These are phyloP conservation scores for Habropoda laboriosa DNA, from an alignment of 1,140 invertebrate genomes.

Conservation along the genomic window DNA sequence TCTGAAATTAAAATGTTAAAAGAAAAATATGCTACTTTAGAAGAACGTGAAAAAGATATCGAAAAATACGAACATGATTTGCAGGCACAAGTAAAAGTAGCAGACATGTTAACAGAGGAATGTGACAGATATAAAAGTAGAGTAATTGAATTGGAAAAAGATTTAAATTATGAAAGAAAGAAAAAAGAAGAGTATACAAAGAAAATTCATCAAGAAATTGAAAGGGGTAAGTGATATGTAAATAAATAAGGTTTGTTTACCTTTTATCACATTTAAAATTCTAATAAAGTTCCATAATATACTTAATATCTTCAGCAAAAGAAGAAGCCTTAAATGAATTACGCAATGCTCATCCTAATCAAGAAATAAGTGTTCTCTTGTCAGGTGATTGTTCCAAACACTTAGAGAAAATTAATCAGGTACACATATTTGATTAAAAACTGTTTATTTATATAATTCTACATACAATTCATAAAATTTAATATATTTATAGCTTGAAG, in stretches of 20 bases:
- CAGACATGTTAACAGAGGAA: constrained; percentile 68
- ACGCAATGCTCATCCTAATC: constrained; percentile 73
- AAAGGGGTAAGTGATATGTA: constrained; percentile 67
- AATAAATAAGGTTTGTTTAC: neutral
- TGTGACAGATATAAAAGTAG: constrained; percentile 71
- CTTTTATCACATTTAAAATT: neutral
- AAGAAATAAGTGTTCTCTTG: constrained; percentile 72
- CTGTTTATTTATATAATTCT: constrained; percentile 26
- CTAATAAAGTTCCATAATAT: constrained; percentile 10
- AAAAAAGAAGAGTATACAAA: constrained; percentile 72
- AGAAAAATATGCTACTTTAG: constrained; percentile 69
- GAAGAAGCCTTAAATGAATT: constrained; percentile 76
- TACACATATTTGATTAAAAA: constrained; percentile 46
- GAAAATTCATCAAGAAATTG: constrained; percentile 76
- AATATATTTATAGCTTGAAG: constrained; percentile 68
- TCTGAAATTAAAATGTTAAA: constrained; percentile 73
- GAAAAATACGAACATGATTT: constrained; percentile 71
- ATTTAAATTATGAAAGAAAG: constrained; percentile 71
- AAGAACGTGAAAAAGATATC: constrained; percentile 64
- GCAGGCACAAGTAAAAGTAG: constrained; percentile 68
- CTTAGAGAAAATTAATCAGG: constrained; percentile 76
- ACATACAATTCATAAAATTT: constrained; percentile 14
- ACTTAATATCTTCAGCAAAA: constrained; percentile 69
- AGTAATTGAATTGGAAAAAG: constrained; percentile 76
- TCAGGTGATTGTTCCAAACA: constrained; percentile 78